Evolutionary conservation across 2,797 vertebrate genomes (phyloP).

Genomic region (Gymnopithys bicolor): DNA sequence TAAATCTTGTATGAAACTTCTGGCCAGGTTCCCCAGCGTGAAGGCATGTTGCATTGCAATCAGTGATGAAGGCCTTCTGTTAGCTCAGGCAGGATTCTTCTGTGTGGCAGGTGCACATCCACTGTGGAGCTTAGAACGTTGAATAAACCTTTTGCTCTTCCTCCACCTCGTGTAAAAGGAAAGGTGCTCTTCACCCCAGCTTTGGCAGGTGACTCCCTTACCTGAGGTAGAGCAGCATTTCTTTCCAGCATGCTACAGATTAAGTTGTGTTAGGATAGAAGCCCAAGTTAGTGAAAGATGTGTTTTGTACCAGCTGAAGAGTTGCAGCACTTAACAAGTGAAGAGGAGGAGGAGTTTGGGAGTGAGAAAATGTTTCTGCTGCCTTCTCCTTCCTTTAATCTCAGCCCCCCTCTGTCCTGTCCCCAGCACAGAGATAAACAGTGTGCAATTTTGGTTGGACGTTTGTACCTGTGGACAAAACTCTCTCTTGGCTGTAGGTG

Average conservation of each 20-base stretch:
- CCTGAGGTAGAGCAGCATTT: not conserved
- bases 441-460: not conserved
- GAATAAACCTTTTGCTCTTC: not conserved
- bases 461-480: not conserved
- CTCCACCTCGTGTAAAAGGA: not conserved
- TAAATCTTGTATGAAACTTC: not conserved
- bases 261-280: not conserved
- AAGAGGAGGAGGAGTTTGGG: not conserved
- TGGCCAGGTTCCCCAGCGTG: not conserved
- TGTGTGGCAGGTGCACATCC: not conserved
- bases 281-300: not conserved
- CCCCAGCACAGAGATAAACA: not conserved
- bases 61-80: not conserved
- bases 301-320: not conserved
- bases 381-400: no score
- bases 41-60: not conserved
- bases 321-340: not conserved
- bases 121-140: not conserved
- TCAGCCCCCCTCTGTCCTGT: not conserved
- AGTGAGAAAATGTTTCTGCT: not conserved
- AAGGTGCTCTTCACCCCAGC: not conserved
- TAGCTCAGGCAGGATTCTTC: not conserved
- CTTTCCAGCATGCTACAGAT: not conserved
- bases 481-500: not conserved
- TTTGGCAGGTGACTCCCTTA: not conserved